Evolutionary conservation across 2,113 vertebrate genomes (phyloP).

Genomic region (Melanostigma gelatinosum): DNA sequence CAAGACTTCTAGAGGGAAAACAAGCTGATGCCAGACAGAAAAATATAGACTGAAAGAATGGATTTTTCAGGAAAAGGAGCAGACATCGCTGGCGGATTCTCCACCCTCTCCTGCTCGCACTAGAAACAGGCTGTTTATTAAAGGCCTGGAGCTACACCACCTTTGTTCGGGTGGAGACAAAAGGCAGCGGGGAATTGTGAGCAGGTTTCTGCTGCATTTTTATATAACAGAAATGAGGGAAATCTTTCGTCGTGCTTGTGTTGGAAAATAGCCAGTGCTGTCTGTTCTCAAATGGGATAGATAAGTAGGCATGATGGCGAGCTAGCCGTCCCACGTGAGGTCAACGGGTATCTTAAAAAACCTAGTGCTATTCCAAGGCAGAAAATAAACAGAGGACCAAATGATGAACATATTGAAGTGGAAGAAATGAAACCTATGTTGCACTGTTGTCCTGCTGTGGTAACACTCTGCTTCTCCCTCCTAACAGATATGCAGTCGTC

Average conservation of each 20-base stretch:
- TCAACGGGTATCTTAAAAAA: slow-evolving; percentile 2
- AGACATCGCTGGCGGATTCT: slow-evolving; percentile 18
- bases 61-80: slow-evolving; percentile 8
- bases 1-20: slow-evolving; percentile 21
- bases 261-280: not conserved
- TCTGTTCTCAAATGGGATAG: slow-evolving; percentile 16
- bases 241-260: not conserved
- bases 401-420: not conserved
- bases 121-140: slow-evolving; percentile 31
- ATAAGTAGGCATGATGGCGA: slow-evolving; percentile 38
- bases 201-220: not conserved
- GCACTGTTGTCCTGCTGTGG: not conserved
- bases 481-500: slow-evolving; percentile 71
- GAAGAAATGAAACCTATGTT: not conserved
- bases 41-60: not conserved
- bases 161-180: slow-evolving; percentile 6
- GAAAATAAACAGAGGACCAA: not conserved
- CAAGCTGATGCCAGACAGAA: not conserved
- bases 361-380: not conserved
- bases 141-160: slow-evolving; percentile 22
- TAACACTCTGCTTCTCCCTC: slow-evolving; percentile 21
- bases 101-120: not conserved
- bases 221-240: slow-evolving; percentile 8
- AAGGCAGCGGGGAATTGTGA: not conserved
- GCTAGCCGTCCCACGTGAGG: slow-evolving; percentile 22